Conservation (phyloP, 2,888 invertebrate genomes). For the Baronia brevicornis region DNA sequence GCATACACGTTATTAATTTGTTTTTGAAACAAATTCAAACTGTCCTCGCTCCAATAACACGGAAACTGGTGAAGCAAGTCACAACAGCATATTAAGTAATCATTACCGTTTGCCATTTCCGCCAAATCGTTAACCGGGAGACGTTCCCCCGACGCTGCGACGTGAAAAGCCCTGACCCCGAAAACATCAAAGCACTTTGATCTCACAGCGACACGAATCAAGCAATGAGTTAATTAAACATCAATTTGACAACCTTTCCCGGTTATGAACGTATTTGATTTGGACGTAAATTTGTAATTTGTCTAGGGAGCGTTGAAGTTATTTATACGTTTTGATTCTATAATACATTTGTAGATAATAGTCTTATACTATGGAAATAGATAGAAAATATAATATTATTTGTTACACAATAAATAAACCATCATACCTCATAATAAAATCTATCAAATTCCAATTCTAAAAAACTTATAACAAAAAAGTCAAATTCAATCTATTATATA, state of each 20-base stretch:
- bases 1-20: too few relatives aligned
- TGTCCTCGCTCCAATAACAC: conserved; percentile 1
- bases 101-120: conserved; percentile 16
- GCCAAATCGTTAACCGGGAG: conserved; percentile 16
- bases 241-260: conserved; percentile 36
- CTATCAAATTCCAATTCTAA: too few relatives aligned
- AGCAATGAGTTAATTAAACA: conserved; percentile 57
- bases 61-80: conserved; percentile 1
- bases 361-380: too few relatives aligned
- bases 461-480: too few relatives aligned
- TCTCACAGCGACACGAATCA: conserved; percentile 41
- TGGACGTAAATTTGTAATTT: conserved; percentile 11
- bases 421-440: too few relatives aligned
- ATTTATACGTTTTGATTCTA: not conserved
- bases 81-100: conserved; percentile 12
- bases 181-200: conserved; percentile 45
- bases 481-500: too few relatives aligned
- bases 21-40: too few relatives aligned
- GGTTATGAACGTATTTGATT: conserved; percentile 14
- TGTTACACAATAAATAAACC: too few relatives aligned
- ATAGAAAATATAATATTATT: too few relatives aligned
- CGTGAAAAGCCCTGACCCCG: conserved; percentile 31
- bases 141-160: conserved; percentile 19
- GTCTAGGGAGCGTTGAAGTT: conserved; percentile 12
- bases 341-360: too few relatives aligned